Evolutionary conservation across 2,797 vertebrate genomes (phyloP).

Genomic region (Coilia nasus): DNA sequence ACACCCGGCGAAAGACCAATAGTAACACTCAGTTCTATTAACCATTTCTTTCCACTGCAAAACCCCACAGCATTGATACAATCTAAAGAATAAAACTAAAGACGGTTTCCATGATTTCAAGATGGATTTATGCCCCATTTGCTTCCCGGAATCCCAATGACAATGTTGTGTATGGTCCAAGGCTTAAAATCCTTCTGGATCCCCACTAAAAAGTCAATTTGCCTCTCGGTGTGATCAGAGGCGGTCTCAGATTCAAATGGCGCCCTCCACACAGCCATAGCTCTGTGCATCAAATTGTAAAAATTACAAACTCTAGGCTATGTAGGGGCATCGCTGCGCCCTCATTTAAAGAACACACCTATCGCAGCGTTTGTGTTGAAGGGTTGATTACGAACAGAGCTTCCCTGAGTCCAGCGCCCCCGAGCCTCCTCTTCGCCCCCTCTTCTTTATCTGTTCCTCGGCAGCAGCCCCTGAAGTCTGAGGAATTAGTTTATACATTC

Average conservation of each 20-base stretch:
- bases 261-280: slow-evolving; percentile 20
- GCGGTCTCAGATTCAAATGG: slow-evolving; percentile 26
- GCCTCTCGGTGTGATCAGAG: slow-evolving; percentile 12
- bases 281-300: background rate
- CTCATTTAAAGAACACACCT: background rate
- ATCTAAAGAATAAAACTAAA: slow-evolving; percentile 58
- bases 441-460: slow-evolving; percentile 61
- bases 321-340: background rate
- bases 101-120: slow-evolving; percentile 30
- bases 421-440: slow-evolving; percentile 49
- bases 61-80: slow-evolving; percentile 64
- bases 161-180: background rate
- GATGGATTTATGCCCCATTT: too few relatives aligned
- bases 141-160: background rate
- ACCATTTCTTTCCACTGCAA: slow-evolving; percentile 68
- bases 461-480: slow-evolving; percentile 70
- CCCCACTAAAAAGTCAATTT: slow-evolving; percentile 1
- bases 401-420: slow-evolving; percentile 60
- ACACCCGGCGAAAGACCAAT: slow-evolving; percentile 65
- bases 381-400: slow-evolving; percentile 52
- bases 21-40: slow-evolving; percentile 56
- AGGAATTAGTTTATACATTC: slow-evolving; percentile 89
- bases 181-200: background rate
- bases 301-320: background rate
- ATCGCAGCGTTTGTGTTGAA: slow-evolving; percentile 48